Conservation (phyloP, 2,797 vertebrate species). For the Phoeniculus purpureus region DNA sequence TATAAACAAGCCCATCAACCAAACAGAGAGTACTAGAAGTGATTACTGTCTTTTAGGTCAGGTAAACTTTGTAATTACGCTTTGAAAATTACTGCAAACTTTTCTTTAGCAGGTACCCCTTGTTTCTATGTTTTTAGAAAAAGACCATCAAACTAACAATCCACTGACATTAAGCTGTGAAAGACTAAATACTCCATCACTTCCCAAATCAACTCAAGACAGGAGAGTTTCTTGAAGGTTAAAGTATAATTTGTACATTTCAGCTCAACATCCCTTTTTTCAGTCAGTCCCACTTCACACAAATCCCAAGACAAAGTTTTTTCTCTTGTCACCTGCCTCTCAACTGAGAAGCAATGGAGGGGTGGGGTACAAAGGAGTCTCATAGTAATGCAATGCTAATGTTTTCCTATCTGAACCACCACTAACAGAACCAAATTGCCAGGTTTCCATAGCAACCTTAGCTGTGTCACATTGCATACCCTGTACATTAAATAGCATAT, state of each 20-base stretch:
- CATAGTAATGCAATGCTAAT: neutral
- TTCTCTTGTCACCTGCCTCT: neutral
- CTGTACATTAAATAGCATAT: neutral
- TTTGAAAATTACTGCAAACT: neutral
- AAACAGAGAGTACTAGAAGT: neutral
- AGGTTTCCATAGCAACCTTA: slow-evolving; percentile 60
- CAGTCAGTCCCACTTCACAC: neutral
- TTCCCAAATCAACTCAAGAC: neutral
- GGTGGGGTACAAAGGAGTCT: neutral
- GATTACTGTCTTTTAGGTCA: neutral
- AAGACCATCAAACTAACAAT: neutral
- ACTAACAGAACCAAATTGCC: slow-evolving; percentile 18
- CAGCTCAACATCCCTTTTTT: neutral
- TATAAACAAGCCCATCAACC: neutral
- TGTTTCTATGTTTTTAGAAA: neutral
- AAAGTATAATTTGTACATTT: neutral
- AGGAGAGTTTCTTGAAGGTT: neutral
- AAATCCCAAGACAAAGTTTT: neutral
- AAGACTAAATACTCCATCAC: neutral
- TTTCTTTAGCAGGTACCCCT: neutral
- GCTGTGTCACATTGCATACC: neutral
- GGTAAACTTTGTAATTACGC: neutral
- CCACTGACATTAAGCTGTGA: neutral
- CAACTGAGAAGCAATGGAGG: neutral
- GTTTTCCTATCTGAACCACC: slow-evolving; percentile 2